Conservation (phyloP, 35 echinoderm and acorn worm species). For the Stichopus chloronotus region DNA sequence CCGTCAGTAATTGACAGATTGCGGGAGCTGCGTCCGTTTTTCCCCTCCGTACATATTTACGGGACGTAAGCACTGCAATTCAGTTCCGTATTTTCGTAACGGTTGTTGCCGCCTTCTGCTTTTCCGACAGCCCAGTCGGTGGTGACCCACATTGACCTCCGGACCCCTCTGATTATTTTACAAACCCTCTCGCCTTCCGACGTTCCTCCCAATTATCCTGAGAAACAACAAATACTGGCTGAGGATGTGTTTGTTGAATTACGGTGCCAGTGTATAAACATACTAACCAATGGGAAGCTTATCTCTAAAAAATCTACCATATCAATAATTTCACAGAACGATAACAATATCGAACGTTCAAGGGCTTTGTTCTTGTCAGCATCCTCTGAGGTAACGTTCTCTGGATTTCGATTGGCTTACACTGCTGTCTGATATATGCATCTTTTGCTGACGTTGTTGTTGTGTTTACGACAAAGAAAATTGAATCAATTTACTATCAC, state of each 20-base stretch:
- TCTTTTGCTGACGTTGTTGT: no score
- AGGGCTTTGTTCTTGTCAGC: no score
- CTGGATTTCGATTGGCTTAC: no score
- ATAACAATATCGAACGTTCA: no score
- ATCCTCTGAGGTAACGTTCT: no score
- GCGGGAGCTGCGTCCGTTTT: not conserved
- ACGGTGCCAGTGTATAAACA: conserved; percentile 41
- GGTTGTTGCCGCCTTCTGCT: no score
- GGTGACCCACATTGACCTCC: conserved; percentile 3
- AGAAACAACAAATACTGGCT: conserved; percentile 50
- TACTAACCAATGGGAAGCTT: not conserved
- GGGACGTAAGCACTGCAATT: no score
- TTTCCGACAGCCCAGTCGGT: not conserved
- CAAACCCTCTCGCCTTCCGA: conserved; percentile 35
- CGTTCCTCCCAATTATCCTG: conserved; percentile 39
- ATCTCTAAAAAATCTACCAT: not conserved
- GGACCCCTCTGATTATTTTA: conserved; percentile 29
- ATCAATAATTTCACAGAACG: not conserved
- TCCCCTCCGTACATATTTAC: not conserved
- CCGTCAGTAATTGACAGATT: no score
- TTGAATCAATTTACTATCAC: no score
- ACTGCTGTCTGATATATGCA: no score
- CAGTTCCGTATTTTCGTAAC: no score
- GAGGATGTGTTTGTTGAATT: conserved; percentile 60
- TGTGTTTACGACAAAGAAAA: no score